phyloP scores from a whole-genome alignment of 2,888 invertebrate genomes.

The Euspilapteryx auroguttella region DNA sequence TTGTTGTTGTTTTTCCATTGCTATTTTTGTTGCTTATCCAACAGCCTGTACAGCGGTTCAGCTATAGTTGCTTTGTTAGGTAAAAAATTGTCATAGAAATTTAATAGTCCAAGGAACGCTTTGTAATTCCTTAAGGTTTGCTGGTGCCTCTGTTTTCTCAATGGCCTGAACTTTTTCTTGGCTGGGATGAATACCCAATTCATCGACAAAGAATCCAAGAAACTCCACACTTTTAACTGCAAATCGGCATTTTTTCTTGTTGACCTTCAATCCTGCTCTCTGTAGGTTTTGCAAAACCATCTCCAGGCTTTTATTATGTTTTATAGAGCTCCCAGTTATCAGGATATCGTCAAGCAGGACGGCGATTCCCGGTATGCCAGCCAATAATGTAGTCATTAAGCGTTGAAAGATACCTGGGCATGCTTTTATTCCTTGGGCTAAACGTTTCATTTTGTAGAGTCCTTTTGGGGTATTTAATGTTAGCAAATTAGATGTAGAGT shows the following conservation, averaged over 20 bases:
- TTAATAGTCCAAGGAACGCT: conserved; percentile 12
- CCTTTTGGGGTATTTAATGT: conserved; percentile 4
- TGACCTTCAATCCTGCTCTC: conserved; percentile 2
- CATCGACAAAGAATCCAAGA: conserved; percentile 5
- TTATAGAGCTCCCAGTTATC: conserved; percentile 5
- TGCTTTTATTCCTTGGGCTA: conserved; percentile 9
- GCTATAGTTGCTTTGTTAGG: conserved; percentile 10
- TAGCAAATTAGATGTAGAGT: conserved; percentile 1
- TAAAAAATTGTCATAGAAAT: conserved; percentile 15
- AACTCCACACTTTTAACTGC: conserved; percentile 1
- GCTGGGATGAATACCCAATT: conserved; percentile 2
- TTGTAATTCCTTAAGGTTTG: conserved; percentile 5
- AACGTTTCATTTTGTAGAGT: conserved; percentile 7
- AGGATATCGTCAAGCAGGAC: conserved; percentile 9
- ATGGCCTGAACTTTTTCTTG: neutral
- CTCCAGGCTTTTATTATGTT: conserved; percentile 6
- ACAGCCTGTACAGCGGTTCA: conserved; percentile 12
- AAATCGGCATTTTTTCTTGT: conserved; percentile 6
- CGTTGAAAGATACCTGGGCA: conserved; percentile 9
- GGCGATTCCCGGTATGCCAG: conserved; percentile 8
- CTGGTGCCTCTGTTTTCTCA: neutral
- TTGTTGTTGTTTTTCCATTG: no score
- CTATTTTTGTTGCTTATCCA: conserved; percentile 8
- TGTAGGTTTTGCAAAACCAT: conserved; percentile 2
- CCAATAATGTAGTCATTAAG: conserved; percentile 7